Evolutionary conservation across 2,888 invertebrate genomes (phyloP).

Genomic region (Drosophila mimica): DNA sequence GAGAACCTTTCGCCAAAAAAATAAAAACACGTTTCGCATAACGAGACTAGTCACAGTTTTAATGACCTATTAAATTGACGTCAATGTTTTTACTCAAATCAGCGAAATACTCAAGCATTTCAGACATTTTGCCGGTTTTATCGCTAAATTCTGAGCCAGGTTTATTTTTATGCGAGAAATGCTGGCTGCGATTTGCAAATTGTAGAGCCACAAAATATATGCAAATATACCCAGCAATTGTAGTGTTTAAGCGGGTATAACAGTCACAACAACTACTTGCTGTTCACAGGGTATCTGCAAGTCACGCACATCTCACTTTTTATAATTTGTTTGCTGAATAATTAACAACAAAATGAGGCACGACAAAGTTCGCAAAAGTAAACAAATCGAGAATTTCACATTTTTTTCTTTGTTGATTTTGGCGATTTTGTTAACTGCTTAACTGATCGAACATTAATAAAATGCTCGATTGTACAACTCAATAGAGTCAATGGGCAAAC

Average conservation of each 20-base stretch:
- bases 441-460: slow-evolving; percentile 55
- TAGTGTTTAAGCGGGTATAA: neutral
- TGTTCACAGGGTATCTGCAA: slow-evolving; percentile 11
- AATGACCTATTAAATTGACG: slow-evolving; percentile 50
- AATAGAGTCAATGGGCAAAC: slow-evolving; percentile 42
- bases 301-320: slow-evolving; percentile 11
- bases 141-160: slow-evolving; percentile 9
- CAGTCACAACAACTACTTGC: neutral
- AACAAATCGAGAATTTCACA: slow-evolving; percentile 48
- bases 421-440: slow-evolving; percentile 36
- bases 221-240: neutral
- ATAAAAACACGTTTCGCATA: slow-evolving; percentile 31
- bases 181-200: slow-evolving; percentile 26
- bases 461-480: slow-evolving; percentile 35
- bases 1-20: slow-evolving; percentile 14
- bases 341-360: slow-evolving; percentile 58
- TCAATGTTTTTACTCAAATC: slow-evolving; percentile 30
- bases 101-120: slow-evolving; percentile 23
- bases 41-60: slow-evolving; percentile 43
- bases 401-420: slow-evolving; percentile 19
- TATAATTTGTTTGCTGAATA: slow-evolving; percentile 36
- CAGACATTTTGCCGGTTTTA: slow-evolving; percentile 29
- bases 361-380: slow-evolving; percentile 42
- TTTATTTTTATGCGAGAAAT: slow-evolving; percentile 2
- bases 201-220: slow-evolving; percentile 27